Conservation (phyloP, 1,140 invertebrate species). For the Triops cancriformis region DNA sequence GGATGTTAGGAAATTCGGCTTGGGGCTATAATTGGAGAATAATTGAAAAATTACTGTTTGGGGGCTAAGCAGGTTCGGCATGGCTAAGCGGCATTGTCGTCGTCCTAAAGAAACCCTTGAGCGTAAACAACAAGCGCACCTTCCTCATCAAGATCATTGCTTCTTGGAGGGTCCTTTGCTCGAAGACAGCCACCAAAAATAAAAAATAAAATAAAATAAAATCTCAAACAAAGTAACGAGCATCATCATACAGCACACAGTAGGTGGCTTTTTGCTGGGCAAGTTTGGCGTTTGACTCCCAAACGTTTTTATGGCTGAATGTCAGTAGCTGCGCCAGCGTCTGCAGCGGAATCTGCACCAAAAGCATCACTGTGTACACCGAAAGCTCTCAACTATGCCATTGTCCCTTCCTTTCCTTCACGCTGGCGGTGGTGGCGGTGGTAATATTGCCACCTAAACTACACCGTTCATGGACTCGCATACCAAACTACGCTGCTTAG, state of each 20-base stretch:
- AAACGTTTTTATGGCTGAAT: background rate
- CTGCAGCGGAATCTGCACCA: background rate
- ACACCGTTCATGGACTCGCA: background rate
- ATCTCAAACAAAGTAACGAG: background rate
- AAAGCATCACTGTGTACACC: background rate
- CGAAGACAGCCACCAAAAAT: too few relatives aligned
- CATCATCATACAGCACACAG: background rate
- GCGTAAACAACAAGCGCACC: background rate
- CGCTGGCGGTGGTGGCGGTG: background rate
- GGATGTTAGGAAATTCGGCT: background rate
- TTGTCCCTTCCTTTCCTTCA: background rate
- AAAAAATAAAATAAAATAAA: background rate
- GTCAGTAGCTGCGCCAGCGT: background rate
- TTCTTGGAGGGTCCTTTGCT: background rate
- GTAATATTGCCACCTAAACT: background rate
- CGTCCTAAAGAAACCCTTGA: background rate
- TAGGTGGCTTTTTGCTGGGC: background rate
- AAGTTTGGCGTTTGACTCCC: background rate
- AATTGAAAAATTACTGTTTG: constrained; percentile 8
- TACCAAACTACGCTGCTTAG: background rate
- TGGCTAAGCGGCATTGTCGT: constrained; percentile 1
- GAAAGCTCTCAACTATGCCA: background rate
- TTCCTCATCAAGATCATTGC: constrained; percentile 10
- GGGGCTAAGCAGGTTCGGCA: background rate
- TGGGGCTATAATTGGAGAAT: background rate